phyloP scores from a whole-genome alignment of 1,140 invertebrate genomes.

The Ctenoplectra terminalis region DNA sequence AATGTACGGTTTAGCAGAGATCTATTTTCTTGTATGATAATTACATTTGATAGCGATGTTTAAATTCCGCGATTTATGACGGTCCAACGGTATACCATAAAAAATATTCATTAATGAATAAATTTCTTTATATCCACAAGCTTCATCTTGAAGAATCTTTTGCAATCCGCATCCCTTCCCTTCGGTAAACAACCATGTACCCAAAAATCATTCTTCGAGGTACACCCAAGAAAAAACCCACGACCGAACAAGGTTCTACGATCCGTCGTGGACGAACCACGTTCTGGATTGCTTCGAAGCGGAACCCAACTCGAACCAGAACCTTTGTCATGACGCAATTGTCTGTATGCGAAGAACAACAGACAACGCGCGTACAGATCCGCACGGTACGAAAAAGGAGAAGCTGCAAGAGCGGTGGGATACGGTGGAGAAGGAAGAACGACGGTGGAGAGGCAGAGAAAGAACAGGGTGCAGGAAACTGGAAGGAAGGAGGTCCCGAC shows the following conservation, averaged over 20 bases:
- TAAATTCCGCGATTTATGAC: too few relatives aligned
- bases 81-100: too few relatives aligned
- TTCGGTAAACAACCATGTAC: too few relatives aligned
- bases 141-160: too few relatives aligned
- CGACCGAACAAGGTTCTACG: background rate
- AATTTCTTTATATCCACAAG: too few relatives aligned
- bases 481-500: conserved; percentile 80
- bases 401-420: conserved; percentile 29
- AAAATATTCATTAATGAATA: too few relatives aligned
- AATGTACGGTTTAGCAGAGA: too few relatives aligned
- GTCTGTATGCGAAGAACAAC: conserved; percentile 34
- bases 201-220: too few relatives aligned
- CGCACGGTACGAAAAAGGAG: conserved; percentile 36
- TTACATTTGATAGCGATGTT: too few relatives aligned
- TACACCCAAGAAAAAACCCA: too few relatives aligned
- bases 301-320: background rate
- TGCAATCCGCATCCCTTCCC: too few relatives aligned
- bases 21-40: too few relatives aligned
- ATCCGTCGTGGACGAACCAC: background rate
- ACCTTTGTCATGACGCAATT: conserved; percentile 57
- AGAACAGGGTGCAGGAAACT: conserved; percentile 74
- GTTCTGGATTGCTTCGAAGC: background rate
- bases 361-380: background rate
- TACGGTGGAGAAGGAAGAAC: conserved; percentile 37
- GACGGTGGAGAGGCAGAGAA: conserved; percentile 26